These are phyloP conservation scores for Gari tellinella DNA, from an alignment of 2,888 invertebrate genomes.

Conservation along the genomic window DNA sequence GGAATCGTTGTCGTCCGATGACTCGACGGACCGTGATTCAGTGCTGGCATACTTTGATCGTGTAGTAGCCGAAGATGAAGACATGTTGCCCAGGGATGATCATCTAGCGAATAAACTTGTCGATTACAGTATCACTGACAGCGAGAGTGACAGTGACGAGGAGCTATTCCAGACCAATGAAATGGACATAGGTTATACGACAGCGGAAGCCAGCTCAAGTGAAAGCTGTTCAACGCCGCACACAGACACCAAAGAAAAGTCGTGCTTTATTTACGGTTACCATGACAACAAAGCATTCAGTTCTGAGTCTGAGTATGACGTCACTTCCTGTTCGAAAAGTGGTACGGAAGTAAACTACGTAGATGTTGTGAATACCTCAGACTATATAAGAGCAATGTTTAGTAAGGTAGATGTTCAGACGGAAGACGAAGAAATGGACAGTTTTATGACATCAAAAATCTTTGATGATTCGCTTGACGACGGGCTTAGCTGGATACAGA, in stretches of 20 bases:
- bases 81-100: not conserved
- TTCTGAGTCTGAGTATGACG: too few relatives aligned
- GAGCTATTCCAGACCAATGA: too few relatives aligned
- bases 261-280: too few relatives aligned
- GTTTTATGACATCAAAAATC: slow-evolving; percentile 53
- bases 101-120: not conserved
- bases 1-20: not conserved
- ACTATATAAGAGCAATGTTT: slow-evolving; percentile 43
- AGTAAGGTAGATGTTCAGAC: slow-evolving; percentile 7
- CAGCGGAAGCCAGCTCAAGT: too few relatives aligned
- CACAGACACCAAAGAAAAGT: too few relatives aligned
- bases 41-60: not conserved
- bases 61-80: not conserved
- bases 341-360: too few relatives aligned
- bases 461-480: slow-evolving; percentile 47
- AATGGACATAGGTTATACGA: too few relatives aligned
- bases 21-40: not conserved
- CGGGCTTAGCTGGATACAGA: slow-evolving; percentile 46
- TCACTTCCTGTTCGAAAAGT: too few relatives aligned
- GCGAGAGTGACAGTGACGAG: too few relatives aligned
- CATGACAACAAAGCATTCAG: too few relatives aligned
- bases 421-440: slow-evolving; percentile 57
- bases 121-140: slow-evolving; percentile 7
- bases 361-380: slow-evolving; percentile 8
- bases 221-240: too few relatives aligned